These are phyloP conservation scores for Squalus acanthias DNA, from an alignment of 2,797 vertebrate species.

Conservation along the genomic window DNA sequence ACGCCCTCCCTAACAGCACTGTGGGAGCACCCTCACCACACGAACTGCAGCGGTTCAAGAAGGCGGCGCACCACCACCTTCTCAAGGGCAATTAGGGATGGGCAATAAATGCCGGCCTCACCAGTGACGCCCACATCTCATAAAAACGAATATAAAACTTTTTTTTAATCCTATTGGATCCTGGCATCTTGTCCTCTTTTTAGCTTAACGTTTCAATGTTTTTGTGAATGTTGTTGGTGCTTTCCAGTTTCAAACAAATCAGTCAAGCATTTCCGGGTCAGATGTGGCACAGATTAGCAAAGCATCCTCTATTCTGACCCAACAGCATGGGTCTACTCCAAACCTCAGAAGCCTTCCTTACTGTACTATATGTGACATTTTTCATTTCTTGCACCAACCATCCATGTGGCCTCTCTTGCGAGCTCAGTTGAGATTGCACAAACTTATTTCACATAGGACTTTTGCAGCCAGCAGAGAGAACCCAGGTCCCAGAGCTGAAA, in stretches of 20 bases:
- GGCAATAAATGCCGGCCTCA: no score
- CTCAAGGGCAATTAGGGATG: no score
- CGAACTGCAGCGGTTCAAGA: no score
- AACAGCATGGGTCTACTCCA: background rate
- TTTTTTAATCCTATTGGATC: background rate
- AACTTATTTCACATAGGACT: background rate
- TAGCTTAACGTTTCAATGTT: background rate
- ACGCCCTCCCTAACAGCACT: no score
- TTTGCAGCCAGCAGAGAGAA: background rate
- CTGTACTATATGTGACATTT: background rate
- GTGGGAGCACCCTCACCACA: no score
- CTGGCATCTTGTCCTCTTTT: background rate
- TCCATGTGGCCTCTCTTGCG: background rate
- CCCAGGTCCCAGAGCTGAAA: background rate
- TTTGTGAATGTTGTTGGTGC: background rate
- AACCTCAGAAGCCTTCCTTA: background rate
- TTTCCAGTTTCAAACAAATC: background rate
- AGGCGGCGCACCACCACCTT: no score
- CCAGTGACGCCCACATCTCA: no score
- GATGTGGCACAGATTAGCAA: background rate
- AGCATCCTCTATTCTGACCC: background rate
- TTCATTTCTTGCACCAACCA: background rate
- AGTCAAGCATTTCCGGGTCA: background rate
- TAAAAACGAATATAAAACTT: no score
- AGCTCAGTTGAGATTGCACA: background rate